These are phyloP conservation scores for Epizoanthus illoricatus DNA, from an alignment of 92 coral and sea anemone genomes.

Conservation along the genomic window DNA sequence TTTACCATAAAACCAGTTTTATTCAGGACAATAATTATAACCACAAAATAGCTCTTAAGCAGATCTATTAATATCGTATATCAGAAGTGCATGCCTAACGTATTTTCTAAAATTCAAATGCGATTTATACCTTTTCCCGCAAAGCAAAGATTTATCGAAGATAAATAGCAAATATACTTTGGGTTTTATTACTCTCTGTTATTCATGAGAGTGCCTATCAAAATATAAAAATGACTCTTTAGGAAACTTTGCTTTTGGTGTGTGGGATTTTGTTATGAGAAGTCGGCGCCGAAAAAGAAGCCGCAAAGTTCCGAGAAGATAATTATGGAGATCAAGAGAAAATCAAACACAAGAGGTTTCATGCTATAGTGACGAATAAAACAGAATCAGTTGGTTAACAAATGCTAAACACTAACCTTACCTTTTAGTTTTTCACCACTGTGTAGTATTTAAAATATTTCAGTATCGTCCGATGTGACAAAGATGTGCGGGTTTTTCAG, in stretches of 20 bases:
- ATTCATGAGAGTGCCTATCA: not conserved
- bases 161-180: not conserved
- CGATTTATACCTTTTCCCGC: not conserved
- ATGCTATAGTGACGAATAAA: not conserved
- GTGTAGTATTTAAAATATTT: too few relatives aligned
- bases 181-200: not conserved
- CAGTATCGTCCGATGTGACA: too few relatives aligned
- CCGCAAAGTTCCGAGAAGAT: too few relatives aligned
- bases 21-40: slow-evolving; percentile 2
- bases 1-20: not conserved
- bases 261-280: not conserved
- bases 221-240: not conserved
- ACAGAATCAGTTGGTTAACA: not conserved
- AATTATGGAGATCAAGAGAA: not conserved
- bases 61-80: not conserved
- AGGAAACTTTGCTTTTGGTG: not conserved
- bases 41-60: not conserved
- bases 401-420: not conserved
- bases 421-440: not conserved
- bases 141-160: not conserved
- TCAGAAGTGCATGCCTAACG: not conserved
- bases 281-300: not conserved
- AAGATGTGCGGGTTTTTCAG: too few relatives aligned
- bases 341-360: not conserved
- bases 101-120: not conserved